Evolutionary conservation across 1,140 invertebrate species (phyloP).

Genomic region (Zophobas atratus): DNA sequence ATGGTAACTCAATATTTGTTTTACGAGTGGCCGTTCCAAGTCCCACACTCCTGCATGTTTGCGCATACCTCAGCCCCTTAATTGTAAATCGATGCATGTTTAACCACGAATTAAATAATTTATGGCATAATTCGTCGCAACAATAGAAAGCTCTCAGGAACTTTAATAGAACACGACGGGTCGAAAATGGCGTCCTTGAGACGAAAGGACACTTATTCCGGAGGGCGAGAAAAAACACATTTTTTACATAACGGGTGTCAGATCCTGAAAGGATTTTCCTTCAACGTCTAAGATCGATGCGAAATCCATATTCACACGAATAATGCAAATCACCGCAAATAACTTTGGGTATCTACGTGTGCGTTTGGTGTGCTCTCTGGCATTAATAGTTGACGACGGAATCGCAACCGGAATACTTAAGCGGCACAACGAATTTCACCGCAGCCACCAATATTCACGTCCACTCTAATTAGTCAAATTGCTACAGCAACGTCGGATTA

Average conservation of each 20-base stretch:
- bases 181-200: background rate
- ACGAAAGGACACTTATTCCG: background rate
- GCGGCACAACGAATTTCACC: conserved; percentile 25
- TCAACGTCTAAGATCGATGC: conserved; percentile 12
- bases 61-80: conserved; percentile 1
- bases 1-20: no score
- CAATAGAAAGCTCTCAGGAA: conserved; percentile 1
- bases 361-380: conserved; percentile 37
- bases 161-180: background rate
- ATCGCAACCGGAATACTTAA: conserved; percentile 32
- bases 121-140: background rate
- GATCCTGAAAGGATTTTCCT: background rate
- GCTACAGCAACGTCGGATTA: conserved; percentile 35
- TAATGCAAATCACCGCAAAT: conserved; percentile 42
- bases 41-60: background rate
- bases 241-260: background rate
- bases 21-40: background rate
- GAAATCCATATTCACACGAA: conserved; percentile 29
- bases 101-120: conserved; percentile 14
- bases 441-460: conserved; percentile 35
- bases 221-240: background rate
- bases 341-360: conserved; percentile 41
- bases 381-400: conserved; percentile 40
- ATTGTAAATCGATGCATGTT: conserved; percentile 17
- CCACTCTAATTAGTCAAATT: conserved; percentile 42